Evolutionary conservation across 2,888 invertebrate species (phyloP), one percentile per base, ranked within the genome.

Genomic region (Microctonus hyperodae): DNA sequence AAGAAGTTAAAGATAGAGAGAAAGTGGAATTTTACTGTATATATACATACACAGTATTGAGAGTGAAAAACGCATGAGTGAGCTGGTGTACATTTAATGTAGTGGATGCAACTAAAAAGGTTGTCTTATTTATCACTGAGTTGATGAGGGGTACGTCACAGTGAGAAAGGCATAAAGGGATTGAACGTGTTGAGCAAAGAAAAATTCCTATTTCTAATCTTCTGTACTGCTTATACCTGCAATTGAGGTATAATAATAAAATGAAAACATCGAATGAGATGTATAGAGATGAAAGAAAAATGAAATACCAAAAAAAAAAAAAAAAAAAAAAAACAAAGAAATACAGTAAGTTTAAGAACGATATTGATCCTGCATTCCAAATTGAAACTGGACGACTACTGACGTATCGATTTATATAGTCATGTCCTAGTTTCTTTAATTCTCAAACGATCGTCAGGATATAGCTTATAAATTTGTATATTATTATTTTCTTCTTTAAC

Each of bases 371-470:
- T 69, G 67, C 70, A 58, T 74, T 72, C 73, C 74, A 74, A 79
- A 79, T 79, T 75, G 76, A 79, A 80, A 77, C 75, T 77, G 77
- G 74, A 77, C 75, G 79, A 76, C 75, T 77, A 76, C 76, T 75
- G 75, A 78, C 74, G 70, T 79, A 79, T 81, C 77, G 80, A 80
- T 80, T 77, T 72, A 69, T n/a, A n/a, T 66, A 59, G 68, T 65
- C 62, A 74, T 75, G 80, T 78, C 78, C 80, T 78, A 81, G 73
- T 80, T 80, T 76, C 76, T 62, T 75, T 71, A 71, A 78, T 72
- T 75, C 74, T 72, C 72, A 71, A 64, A 66, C 13, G n/a, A 22
- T 48, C 68, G 69, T 74, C 70, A 78, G 75, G 76, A 77, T 75
- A 67, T 35, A 6, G 6, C n/a, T 40, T 50, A 4, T 53, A 10